Conservation (phyloP, 2,888 invertebrate genomes). For the Acleris sparsana region DNA sequence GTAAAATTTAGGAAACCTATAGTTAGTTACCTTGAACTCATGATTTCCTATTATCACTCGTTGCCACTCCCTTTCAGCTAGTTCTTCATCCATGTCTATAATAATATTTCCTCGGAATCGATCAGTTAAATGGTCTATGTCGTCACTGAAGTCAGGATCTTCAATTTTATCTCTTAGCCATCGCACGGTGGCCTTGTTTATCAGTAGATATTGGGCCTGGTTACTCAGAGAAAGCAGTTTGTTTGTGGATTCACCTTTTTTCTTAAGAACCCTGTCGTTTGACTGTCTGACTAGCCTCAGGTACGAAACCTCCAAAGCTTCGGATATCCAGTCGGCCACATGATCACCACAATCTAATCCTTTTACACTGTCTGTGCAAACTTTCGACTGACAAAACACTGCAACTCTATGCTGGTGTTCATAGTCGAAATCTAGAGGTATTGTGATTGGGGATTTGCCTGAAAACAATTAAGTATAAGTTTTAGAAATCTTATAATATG, state of each 20-base stretch:
- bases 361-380: slow-evolving; percentile 91
- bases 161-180: slow-evolving; percentile 86
- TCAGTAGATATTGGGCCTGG: slow-evolving; percentile 92
- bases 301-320: slow-evolving; percentile 87
- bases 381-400: slow-evolving; percentile 89
- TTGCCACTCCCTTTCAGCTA: slow-evolving; percentile 90
- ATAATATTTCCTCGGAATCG: slow-evolving; percentile 97
- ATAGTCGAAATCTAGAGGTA: slow-evolving; percentile 74
- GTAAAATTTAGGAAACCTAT: not conserved
- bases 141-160: slow-evolving; percentile 77
- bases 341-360: slow-evolving; percentile 93
- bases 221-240: slow-evolving; percentile 86
- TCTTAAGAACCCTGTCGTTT: slow-evolving; percentile 60
- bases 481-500: not conserved
- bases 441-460: slow-evolving; percentile 79
- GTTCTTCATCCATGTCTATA: slow-evolving; percentile 87
- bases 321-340: slow-evolving; percentile 91
- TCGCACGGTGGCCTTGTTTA: slow-evolving; percentile 90
- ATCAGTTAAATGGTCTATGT: slow-evolving; percentile 85
- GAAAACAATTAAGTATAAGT: slow-evolving; percentile 42
- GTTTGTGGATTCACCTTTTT: slow-evolving; percentile 53
- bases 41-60: slow-evolving; percentile 86
- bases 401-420: slow-evolving; percentile 54
- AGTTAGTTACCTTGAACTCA: slow-evolving; percentile 84
- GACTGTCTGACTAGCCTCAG: slow-evolving; percentile 87